Conservation (phyloP, 1,140 invertebrate species). For the Scaptomyza pallida region DNA sequence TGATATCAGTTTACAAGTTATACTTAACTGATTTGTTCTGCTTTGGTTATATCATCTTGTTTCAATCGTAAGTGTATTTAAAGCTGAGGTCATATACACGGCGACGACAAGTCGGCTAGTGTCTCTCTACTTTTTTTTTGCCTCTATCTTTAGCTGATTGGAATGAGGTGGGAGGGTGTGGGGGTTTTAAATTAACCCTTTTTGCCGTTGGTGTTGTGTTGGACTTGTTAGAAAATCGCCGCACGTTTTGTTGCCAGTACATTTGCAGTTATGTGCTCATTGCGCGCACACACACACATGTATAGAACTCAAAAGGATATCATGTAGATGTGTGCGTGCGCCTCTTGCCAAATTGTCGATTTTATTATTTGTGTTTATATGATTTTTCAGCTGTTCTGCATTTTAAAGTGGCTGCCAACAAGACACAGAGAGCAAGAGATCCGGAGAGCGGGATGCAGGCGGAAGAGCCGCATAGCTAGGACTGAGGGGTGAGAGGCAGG, state of each 20-base stretch:
- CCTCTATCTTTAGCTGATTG: slow-evolving; percentile 6
- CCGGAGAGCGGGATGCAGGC: too few relatives aligned
- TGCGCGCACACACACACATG: slow-evolving; percentile 48
- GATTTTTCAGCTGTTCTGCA: slow-evolving; percentile 83
- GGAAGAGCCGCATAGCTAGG: neutral
- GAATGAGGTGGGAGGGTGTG: neutral
- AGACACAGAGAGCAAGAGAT: neutral
- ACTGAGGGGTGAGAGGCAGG: neutral
- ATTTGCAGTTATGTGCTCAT: slow-evolving; percentile 78
- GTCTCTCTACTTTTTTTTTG: neutral
- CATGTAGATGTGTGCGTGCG: slow-evolving; percentile 61
- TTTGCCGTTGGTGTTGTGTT: slow-evolving; percentile 33
- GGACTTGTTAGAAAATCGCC: slow-evolving; percentile 65
- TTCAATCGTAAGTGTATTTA: neutral
- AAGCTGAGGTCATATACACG: slow-evolving; percentile 31
- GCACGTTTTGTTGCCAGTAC: slow-evolving; percentile 81
- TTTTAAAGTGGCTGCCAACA: slow-evolving; percentile 65
- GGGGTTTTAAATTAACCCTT: slow-evolving; percentile 51
- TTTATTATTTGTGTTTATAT: slow-evolving; percentile 84
- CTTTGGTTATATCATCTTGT: neutral
- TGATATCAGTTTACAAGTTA: neutral
- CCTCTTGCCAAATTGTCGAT: slow-evolving; percentile 81
- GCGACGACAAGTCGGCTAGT: slow-evolving; percentile 48
- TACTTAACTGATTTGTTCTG: slow-evolving; percentile 34
- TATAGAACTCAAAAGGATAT: slow-evolving; percentile 25